Conservation (phyloP, 2,888 invertebrate species). For the Aspidiotus destructor region DNA sequence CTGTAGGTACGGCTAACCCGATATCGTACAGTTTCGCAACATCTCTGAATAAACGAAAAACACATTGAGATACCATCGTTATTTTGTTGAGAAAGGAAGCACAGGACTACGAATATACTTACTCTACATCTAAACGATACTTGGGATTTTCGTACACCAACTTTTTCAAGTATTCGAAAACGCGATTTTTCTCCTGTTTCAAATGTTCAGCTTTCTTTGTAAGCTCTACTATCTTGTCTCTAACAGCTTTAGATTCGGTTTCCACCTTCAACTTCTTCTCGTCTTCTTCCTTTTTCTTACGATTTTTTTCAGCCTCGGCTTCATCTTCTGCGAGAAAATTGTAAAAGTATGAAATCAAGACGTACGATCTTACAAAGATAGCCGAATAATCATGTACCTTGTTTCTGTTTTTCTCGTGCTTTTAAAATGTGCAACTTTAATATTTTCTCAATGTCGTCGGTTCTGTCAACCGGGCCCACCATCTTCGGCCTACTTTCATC, state of each 20-base stretch:
- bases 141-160: constrained; percentile 10
- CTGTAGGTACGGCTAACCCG: constrained; percentile 20
- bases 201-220: constrained; percentile 21
- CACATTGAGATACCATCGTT: too few species aligned
- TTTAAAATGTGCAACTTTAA: constrained; percentile 17
- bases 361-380: background rate
- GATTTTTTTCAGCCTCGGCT: constrained; percentile 26
- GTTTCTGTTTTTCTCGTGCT: constrained; percentile 24
- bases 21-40: constrained; percentile 15
- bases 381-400: constrained; percentile 9
- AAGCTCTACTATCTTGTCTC: constrained; percentile 16
- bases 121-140: constrained; percentile 13
- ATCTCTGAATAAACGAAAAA: constrained; percentile 8
- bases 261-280: constrained; percentile 24
- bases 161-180: constrained; percentile 25
- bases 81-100: too few species aligned
- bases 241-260: constrained; percentile 21
- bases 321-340: constrained; percentile 13
- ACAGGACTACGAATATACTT: background rate
- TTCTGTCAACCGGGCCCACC: constrained; percentile 17
- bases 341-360: background rate
- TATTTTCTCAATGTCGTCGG: constrained; percentile 14
- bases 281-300: constrained; percentile 25
- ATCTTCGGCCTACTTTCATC: constrained; percentile 4
- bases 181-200: constrained; percentile 19